A percentile compares a stretch with the other conserved stretches of the same genome.
These are phyloP conservation scores for Psylliodes chrysocephalus DNA, from an alignment of 2,888 invertebrate species.

Conservation along the genomic window DNA sequence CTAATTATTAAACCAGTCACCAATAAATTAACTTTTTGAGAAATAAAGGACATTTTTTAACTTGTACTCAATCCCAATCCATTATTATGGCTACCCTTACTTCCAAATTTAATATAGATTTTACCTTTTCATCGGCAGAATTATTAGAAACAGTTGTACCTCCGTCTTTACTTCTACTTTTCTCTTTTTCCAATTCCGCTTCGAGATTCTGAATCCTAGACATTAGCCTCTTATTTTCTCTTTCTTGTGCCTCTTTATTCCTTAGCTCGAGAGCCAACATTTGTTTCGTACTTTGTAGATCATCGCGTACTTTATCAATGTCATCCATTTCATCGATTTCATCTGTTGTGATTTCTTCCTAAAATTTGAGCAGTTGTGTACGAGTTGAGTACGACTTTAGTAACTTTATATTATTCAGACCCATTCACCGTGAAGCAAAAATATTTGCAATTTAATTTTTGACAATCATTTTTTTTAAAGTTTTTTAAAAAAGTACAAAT, in stretches of 20 bases:
- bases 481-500: too few species aligned
- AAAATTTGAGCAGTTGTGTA: too few species aligned
- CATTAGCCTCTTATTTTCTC: constrained; percentile 86
- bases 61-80: too few species aligned
- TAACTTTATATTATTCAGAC: too few species aligned
- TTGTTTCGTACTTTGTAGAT: constrained; percentile 91
- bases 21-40: too few species aligned
- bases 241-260: constrained; percentile 80
- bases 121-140: constrained; percentile 60
- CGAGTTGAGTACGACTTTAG: too few species aligned
- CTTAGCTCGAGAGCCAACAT: constrained; percentile 85
- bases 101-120: too few species aligned
- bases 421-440: too few species aligned
- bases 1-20: too few species aligned
- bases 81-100: too few species aligned
- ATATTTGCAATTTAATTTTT: background rate
- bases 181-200: constrained; percentile 78
- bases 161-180: constrained; percentile 48
- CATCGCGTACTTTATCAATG: constrained; percentile 89
- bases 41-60: too few species aligned
- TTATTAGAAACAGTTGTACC: constrained; percentile 42
- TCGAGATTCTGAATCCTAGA: constrained; percentile 84
- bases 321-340: constrained; percentile 90
- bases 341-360: constrained; percentile 60
- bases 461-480: too few species aligned